A percentile compares a stretch with the other conserved stretches of the same genome.
These are phyloP conservation scores for Ahaetulla prasina DNA, from an alignment of 2,113 vertebrate species.

Conservation along the genomic window DNA sequence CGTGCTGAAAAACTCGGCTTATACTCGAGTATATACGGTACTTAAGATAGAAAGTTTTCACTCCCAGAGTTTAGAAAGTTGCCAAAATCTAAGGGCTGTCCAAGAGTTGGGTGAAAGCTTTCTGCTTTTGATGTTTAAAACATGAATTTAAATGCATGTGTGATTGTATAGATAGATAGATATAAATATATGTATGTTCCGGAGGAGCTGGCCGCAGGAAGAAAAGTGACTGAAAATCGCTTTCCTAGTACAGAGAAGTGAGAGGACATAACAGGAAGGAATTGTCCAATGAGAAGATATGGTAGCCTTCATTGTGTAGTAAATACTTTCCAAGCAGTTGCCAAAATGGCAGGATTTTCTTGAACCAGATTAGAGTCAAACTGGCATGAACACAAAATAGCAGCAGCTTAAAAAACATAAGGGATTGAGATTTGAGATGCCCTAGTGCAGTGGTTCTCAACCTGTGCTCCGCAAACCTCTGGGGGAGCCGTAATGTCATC, in stretches of 20 bases:
- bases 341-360: neutral
- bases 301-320: neutral
- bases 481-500: neutral
- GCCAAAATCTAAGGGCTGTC: neutral
- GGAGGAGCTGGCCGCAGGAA: neutral
- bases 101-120: neutral
- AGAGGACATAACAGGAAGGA: neutral
- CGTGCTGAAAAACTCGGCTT: too few species aligned
- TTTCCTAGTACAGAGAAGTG: neutral
- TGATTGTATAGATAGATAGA: neutral
- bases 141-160: neutral
- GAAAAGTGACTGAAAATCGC: neutral
- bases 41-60: neutral
- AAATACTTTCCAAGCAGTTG: neutral
- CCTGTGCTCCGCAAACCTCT: neutral
- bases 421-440: neutral
- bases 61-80: neutral
- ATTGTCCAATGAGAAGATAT: neutral
- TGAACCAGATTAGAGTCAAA: neutral
- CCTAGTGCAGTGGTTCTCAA: neutral
- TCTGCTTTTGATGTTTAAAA: neutral
- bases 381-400: neutral
- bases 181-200: neutral
- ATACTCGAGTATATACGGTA: too few species aligned
- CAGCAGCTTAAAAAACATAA: neutral